phyloP scores from a whole-genome alignment of 1,140 invertebrate genomes.

The Leptonema lineaticorne region DNA sequence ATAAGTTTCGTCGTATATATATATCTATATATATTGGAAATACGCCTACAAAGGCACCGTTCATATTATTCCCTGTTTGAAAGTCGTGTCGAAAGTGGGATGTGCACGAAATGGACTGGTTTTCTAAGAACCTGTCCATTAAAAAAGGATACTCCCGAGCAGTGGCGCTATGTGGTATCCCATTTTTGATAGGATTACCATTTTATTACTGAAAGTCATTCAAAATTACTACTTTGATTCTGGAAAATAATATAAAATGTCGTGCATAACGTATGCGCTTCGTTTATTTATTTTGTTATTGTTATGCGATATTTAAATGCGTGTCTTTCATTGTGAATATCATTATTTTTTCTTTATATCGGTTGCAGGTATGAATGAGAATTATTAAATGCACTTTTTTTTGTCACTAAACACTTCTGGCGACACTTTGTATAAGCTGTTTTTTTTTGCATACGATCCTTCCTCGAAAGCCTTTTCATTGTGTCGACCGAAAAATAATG shows the following conservation, averaged over 20 bases:
- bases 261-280: too few species aligned
- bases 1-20: neutral
- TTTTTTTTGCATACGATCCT: too few species aligned
- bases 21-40: neutral
- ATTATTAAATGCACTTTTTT: too few species aligned
- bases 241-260: too few species aligned
- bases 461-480: neutral
- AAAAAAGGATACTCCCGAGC: conserved; percentile 25
- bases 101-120: conserved; percentile 33
- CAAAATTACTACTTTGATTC: too few species aligned
- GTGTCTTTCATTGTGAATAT: too few species aligned
- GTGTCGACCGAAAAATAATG: neutral
- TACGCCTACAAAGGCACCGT: neutral
- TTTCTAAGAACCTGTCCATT: conserved; percentile 34
- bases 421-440: too few species aligned
- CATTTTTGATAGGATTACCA: neutral
- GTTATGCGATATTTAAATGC: too few species aligned
- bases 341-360: too few species aligned
- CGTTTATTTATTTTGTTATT: too few species aligned
- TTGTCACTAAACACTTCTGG: too few species aligned
- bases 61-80: conserved; percentile 7
- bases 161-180: conserved; percentile 23
- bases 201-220: neutral
- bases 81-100: conserved; percentile 38
- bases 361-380: too few species aligned